Base-by-base conservation (phyloP, 2,113 vertebrate genomes). In the Actenoides hombroni region DNA sequence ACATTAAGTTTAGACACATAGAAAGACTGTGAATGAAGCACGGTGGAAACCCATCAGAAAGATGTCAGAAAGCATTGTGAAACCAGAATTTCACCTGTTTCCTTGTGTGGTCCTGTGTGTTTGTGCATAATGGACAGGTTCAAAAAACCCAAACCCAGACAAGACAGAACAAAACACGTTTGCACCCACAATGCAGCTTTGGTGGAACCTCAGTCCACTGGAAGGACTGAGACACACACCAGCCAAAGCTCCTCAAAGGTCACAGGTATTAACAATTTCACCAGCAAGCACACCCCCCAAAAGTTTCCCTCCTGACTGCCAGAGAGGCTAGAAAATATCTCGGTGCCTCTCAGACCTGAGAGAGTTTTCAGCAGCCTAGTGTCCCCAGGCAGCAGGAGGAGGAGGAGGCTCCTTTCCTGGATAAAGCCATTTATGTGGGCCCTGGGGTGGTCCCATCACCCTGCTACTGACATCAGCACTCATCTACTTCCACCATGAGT, bases 261-360 rank as follows among this genome's bases (percentile, higher is more conserved):
- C 37, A 51, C 0, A 75, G 26, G 46, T 61, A 84, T 35, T 7
- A 33, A 31, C 20, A 42, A 63, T 37, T 75, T 84, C 84, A 60
- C 25, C 19, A 40, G 16, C 8, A 70, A 81, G 37, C 11, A 65
- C 5, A 16, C 2, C 9, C 5, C 9, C 33, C 7, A 1, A 0
- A 44, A 15, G 24, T 40, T 88, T 86, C 60, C 29, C 13, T 65
- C 12, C 31, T 83, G 64, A 40, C 33, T 63, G 31, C 7, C 25
- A 51, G n/a, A 65, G 40, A 40, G 6, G 13, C 3, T 59, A 23
- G 17, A 0, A 1, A 82, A 23, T 51, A 84, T 14, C 60, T 57
- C 64, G 70, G 49, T 4, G 5, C 25, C 25, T 67, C 37, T 94
- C 37, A 84, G 68, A 54, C 15, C 14, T 11, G 13, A 56, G 9